Base-by-base conservation (phyloP, 92 coral and sea anemone genomes). In the Chrysogorgia sp. region DNA sequence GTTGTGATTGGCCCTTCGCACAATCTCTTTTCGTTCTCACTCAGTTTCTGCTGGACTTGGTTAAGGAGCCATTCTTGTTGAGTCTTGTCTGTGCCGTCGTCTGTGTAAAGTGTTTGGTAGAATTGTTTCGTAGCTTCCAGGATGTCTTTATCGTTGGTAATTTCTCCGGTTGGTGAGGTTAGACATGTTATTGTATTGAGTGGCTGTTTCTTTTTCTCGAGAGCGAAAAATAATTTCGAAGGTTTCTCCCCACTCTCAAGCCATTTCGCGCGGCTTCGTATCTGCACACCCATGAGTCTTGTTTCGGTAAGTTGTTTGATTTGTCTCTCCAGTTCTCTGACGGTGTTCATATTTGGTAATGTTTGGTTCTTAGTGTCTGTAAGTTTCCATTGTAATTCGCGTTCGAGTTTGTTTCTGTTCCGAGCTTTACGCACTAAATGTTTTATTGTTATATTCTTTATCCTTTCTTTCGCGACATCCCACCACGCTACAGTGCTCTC, bases 391-490 rank as follows among this genome's bases (percentile, higher is more conserved):
- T 0, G 13, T 1, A 29, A 24, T 14, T 2, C 1, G 1, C 41
- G n/a, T 63, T 29, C 69, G 1, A 2, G 15, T 31, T 34, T 1
- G 12, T 22, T 8, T 0, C 23, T 21, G 2, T 63, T 29, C n/a
- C 43, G 25, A 0, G 32, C n/a, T n/a, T n/a, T n/a, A n/a, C n/a
- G n/a, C n/a, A n/a, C n/a, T n/a, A n/a, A n/a, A n/a, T n/a, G n/a
- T n/a, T n/a, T n/a, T n/a, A 5, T 3, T 47, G 34, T 8, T 23
- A 15, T 0, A 64, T 78, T 5, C 72, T 29, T 2, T 62, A 32
- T 0, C 19, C 21, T 35, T n/a, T n/a, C n/a, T n/a, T 88, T 88
- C 6, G 83, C 86, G 0, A 23, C 14, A 71, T 84, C 92, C 88
- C 88, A 84, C 92, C 88, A 84, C 0, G 47, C 50, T 0, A 5